Conservation (phyloP, 2,113 vertebrate species). For the Solea solea region DNA sequence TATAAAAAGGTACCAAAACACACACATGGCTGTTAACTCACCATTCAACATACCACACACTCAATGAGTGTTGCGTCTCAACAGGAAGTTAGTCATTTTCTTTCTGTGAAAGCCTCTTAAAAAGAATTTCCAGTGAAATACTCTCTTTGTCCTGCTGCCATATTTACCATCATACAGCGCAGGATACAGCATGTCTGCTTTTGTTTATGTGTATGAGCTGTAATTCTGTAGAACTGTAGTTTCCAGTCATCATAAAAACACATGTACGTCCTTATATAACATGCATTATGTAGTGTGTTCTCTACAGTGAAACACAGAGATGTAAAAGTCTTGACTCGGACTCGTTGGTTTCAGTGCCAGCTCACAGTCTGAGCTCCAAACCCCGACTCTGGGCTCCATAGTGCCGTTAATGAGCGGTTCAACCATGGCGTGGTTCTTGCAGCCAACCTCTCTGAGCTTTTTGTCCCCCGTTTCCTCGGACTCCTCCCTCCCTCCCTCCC, state of each 20-base stretch:
- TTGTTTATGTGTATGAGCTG: background rate
- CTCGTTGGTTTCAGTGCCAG: conserved; percentile 24
- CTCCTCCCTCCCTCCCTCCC: conserved; percentile 22
- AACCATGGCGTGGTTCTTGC: conserved; percentile 58
- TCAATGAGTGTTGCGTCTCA: conserved; percentile 5
- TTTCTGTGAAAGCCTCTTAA: background rate
- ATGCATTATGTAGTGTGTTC: background rate
- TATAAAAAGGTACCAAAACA: background rate
- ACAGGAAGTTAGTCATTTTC: conserved; percentile 49
- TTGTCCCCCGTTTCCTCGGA: conserved; percentile 52
- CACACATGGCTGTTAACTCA: background rate
- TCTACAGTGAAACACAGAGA: background rate
- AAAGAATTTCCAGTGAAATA: conserved; percentile 10
- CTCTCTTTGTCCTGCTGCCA: background rate
- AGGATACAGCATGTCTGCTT: too few relatives aligned
- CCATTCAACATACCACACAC: conserved; percentile 1
- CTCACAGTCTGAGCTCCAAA: conserved; percentile 12
- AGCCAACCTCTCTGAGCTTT: conserved; percentile 43
- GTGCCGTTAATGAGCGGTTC: conserved; percentile 51
- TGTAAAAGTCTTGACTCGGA: conserved; percentile 1
- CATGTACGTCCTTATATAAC: conserved; percentile 14
- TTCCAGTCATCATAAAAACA: background rate
- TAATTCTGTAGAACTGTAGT: background rate
- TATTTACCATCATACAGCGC: background rate
- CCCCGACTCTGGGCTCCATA: conserved; percentile 43